These are phyloP conservation scores for Drosophila tristis DNA, from an alignment of 1,140 invertebrate genomes.

Conservation along the genomic window DNA sequence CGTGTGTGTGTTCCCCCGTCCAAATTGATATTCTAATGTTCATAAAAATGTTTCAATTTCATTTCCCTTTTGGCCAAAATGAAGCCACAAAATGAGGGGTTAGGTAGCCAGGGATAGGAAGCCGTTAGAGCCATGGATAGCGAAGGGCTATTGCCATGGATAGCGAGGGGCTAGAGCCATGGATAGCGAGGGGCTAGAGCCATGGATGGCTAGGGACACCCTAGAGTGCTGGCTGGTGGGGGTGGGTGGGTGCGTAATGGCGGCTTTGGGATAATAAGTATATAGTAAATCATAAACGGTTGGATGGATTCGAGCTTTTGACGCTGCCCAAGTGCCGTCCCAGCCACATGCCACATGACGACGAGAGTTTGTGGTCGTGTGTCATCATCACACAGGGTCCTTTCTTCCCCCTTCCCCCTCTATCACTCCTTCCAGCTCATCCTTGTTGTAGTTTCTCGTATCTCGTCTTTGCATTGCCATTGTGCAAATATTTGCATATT, in stretches of 20 bases:
- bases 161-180: no score
- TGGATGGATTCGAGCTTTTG: constrained; percentile 39
- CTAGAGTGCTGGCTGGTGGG: background rate
- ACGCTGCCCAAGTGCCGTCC: constrained; percentile 39
- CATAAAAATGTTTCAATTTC: constrained; percentile 50
- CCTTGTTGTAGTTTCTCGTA: constrained; percentile 12
- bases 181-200: no score
- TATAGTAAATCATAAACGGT: constrained; percentile 54
- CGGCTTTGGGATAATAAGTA: constrained; percentile 39
- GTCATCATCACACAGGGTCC: constrained; percentile 63
- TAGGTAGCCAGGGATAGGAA: background rate
- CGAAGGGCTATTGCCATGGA: background rate
- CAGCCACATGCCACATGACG: constrained; percentile 35
- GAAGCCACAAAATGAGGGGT: constrained; percentile 62
- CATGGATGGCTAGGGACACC: no score
- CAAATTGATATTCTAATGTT: constrained; percentile 68
- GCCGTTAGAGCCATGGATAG: background rate
- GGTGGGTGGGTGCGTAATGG: constrained; percentile 6
- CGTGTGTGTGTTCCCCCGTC: constrained; percentile 8
- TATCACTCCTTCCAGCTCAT: no score
- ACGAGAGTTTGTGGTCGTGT: constrained; percentile 31
- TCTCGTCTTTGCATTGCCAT: constrained; percentile 54
- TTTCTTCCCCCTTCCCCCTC: background rate
- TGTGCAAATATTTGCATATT: constrained; percentile 83
- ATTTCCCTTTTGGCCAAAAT: constrained; percentile 24